phyloP scores from a whole-genome alignment of 2,888 invertebrate genomes.

The Exephanes ischioxanthus region DNA sequence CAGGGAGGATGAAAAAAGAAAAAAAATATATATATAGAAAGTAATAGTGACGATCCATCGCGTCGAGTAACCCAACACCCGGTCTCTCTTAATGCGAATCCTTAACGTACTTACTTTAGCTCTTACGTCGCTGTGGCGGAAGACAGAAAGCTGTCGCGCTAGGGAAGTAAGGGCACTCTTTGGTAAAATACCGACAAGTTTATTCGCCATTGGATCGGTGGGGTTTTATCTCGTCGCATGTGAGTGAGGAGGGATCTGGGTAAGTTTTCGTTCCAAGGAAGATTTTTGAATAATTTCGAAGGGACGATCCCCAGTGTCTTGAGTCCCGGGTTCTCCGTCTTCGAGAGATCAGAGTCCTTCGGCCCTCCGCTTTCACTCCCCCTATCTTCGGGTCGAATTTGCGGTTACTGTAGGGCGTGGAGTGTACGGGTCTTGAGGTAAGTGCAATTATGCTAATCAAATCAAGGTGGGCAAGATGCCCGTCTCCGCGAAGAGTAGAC shows the following conservation, averaged over 20 bases:
- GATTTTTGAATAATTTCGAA: not conserved
- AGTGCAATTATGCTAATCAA: conserved; percentile 83
- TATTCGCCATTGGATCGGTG: not conserved
- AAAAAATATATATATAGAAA: not conserved
- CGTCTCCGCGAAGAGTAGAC: conserved; percentile 39
- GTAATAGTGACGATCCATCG: conserved; percentile 37
- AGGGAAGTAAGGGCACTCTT: not conserved
- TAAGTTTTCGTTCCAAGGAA: not conserved
- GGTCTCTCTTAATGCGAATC: conserved; percentile 31
- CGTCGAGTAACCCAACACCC: conserved; percentile 70
- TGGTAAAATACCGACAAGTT: conserved; percentile 24
- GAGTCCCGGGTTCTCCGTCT: conserved; percentile 37
- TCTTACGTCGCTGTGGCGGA: conserved; percentile 54
- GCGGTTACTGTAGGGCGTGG: conserved; percentile 67
- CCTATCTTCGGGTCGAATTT: conserved; percentile 72
- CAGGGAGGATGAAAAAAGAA: conserved; percentile 1
- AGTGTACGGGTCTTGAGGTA: conserved; percentile 69
- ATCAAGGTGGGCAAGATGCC: conserved; percentile 81
- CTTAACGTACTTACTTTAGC: conserved; percentile 58
- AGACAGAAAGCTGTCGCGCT: too few relatives aligned
- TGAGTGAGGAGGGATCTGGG: not conserved
- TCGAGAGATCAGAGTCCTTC: conserved; percentile 46
- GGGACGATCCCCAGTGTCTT: conserved; percentile 19
- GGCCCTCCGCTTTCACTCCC: conserved; percentile 37
- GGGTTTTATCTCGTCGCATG: not conserved